Evolutionary conservation across 2,797 vertebrate species (phyloP), one percentile per base, ranked within the genome.

Genomic region (Premnoplex brunnescens): DNA sequence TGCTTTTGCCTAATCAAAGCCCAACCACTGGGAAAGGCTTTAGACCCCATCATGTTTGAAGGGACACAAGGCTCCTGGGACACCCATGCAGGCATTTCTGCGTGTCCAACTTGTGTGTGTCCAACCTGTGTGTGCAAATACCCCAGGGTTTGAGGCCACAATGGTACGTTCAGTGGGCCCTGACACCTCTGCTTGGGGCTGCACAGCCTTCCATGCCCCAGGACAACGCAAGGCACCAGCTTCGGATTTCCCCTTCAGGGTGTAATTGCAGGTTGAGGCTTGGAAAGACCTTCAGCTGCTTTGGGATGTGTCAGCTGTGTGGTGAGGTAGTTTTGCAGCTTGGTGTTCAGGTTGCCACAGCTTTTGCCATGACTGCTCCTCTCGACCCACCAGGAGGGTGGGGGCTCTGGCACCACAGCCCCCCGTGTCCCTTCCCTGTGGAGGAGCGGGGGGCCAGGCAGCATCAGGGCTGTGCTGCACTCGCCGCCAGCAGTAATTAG

Each of bases 21-120:
- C 43, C 56, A 48, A 5, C 46, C 24, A 20, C 76, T 10, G 30
- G 44, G 77, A 79, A 88, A 69, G 27, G 88, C 28, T 94, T 88
- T 82, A 28, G 79, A 67, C 49, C 62, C 81, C 37, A 8, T 43
- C 0, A 1, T 28, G n/a, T 64, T 13, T 54, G 56, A 63, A 78
- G 73, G 32, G 75, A 34, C 36, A n/a, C 0, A 1, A 39, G 43
- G 48, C 62, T 88, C 36, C 69, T 2, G 5, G 62, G 24, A 60
- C 41, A 56, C 34, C 24, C 0, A 0, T 52, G 49, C 41, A 59
- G 60, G 64, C 0, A 0, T 55, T 71, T 24, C n/a, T 41, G 64
- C 44, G 27, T 67, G 32, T 24, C 37, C 75, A 68, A 72, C 16
- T n/a, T 24, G 36, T 41, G 64, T 48, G 27, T 67, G 32, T 24